A percentile compares a stretch with the other conserved stretches of the same genome.
Conservation (phyloP, 1,140 invertebrate genomes). For the Drosophila repleta region DNA sequence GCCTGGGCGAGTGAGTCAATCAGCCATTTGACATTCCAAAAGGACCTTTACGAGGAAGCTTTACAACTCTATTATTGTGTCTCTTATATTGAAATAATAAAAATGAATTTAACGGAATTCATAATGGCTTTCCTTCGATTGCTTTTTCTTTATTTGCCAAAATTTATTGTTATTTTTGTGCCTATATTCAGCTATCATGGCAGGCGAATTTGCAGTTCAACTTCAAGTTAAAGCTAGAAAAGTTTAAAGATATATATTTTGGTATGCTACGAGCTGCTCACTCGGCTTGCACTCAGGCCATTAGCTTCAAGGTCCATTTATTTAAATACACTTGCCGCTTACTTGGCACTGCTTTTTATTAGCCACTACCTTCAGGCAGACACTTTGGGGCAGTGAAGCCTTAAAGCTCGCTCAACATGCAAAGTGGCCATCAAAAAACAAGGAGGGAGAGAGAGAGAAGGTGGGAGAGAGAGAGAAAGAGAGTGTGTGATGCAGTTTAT, state of each 20-base stretch:
- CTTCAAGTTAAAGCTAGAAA: too few relatives aligned
- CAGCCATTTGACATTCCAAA: conserved; percentile 40
- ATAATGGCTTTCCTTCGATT: too few relatives aligned
- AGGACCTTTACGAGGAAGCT: too few relatives aligned
- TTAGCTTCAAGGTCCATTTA: not conserved
- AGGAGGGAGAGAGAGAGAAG: not conserved
- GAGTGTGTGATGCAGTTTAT: conserved; percentile 16
- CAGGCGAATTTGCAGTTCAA: too few relatives aligned
- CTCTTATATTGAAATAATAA: too few relatives aligned
- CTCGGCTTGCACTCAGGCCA: not conserved
- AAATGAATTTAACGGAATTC: too few relatives aligned
- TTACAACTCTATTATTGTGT: too few relatives aligned
- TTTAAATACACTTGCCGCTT: not conserved
- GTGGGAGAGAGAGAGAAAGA: not conserved
- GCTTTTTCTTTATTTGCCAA: too few relatives aligned
- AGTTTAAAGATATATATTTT: too few relatives aligned
- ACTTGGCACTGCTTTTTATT: conserved; percentile 6
- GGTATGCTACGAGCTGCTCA: too few relatives aligned
- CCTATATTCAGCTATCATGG: too few relatives aligned
- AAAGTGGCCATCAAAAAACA: conserved; percentile 25
- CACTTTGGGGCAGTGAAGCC: conserved; percentile 24
- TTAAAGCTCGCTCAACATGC: conserved; percentile 23
- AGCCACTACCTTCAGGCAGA: conserved; percentile 5
- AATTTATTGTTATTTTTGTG: too few relatives aligned
- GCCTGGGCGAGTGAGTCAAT: conserved; percentile 48